Percentiles rank a stretch among this genome's conserved stretches.
Evolutionary conservation across 2,113 vertebrate genomes (phyloP).

Genomic region (Urocitellus parryii): DNA sequence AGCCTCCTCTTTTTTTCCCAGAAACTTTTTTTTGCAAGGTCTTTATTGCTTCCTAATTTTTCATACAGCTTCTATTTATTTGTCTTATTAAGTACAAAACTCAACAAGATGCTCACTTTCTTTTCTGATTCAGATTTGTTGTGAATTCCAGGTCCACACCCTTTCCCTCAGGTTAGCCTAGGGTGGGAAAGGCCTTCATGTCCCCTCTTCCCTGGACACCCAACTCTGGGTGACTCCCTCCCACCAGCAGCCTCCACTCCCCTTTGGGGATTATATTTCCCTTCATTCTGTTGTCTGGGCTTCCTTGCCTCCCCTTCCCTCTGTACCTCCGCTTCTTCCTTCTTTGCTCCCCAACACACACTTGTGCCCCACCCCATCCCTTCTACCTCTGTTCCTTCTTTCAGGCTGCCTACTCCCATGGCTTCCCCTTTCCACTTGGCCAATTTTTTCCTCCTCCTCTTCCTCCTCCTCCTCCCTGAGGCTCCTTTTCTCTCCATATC

Average conservation of each 20-base stretch:
- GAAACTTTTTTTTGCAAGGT: conserved; percentile 62
- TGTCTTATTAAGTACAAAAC: conserved; percentile 69
- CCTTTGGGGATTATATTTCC: neutral
- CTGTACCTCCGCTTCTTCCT: neutral
- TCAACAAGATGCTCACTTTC: conserved; percentile 38
- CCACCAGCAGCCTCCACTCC: neutral
- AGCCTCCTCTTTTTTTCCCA: neutral
- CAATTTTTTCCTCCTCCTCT: neutral
- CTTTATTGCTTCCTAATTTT: conserved; percentile 66
- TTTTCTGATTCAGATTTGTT: conserved; percentile 44
- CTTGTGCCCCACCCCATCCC: neutral
- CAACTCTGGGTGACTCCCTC: neutral
- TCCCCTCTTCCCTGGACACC: neutral
- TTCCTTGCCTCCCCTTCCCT: neutral
- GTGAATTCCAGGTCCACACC: neutral
- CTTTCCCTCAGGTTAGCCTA: neutral
- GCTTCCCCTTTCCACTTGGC: neutral
- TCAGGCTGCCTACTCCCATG: neutral
- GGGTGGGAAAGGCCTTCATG: neutral
- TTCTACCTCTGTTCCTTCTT: neutral
- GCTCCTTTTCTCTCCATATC: neutral
- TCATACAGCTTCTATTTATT: conserved; percentile 57
- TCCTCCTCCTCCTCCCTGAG: neutral
- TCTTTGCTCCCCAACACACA: neutral
- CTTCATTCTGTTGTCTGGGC: neutral